Evolutionary conservation across 2,888 invertebrate genomes (phyloP), one percentile per base, ranked within the genome.

Genomic region (Campoplex capitator): DNA sequence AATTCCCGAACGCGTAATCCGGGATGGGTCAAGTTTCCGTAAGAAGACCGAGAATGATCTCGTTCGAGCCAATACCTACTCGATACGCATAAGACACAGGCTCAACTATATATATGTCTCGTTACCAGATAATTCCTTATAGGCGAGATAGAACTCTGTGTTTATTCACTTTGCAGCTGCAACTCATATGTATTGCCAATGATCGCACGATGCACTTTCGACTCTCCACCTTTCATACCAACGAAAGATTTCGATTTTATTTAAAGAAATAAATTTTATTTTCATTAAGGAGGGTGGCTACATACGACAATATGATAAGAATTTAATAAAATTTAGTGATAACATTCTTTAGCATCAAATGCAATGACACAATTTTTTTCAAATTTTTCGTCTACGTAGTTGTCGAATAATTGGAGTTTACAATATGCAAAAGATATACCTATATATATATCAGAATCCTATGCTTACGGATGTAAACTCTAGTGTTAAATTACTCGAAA

Each of bases 11-110:
- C 79, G 81, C 78, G 82, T 79, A 79, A 84, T 87, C 82, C 87
- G 84, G 84, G 87, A 87, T 87, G 82, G 81, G 87, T 87, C 87
- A 87, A 87, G 87, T 87, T 87, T 87, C 87, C 87, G 87, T 87
- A 87, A 84, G 82, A 78, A 87, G 87, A 87, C 70, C 23, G 75
- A 70, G 82, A 84, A 76, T 79, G 84, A 84, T 87, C 87, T 82
- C 84, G 87, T 82, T 87, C 75, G 71, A 67, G 65, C 80, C 77
- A 62, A 82, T 56, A 35, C 32, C 23, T 65, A 62, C 28, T 81
- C 28, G 32, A 76, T 32, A 70, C 18, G 38, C 38, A 82, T 23
- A n/a, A 13, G 77, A 16, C 62, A 38, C 13, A 48, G 4, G 35
- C 23, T 54, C 70, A 56, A 67, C 65, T 80, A 56, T 77, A 67